Conservation (phyloP, 2,113 vertebrate genomes). For the Glaucomys volans region DNA sequence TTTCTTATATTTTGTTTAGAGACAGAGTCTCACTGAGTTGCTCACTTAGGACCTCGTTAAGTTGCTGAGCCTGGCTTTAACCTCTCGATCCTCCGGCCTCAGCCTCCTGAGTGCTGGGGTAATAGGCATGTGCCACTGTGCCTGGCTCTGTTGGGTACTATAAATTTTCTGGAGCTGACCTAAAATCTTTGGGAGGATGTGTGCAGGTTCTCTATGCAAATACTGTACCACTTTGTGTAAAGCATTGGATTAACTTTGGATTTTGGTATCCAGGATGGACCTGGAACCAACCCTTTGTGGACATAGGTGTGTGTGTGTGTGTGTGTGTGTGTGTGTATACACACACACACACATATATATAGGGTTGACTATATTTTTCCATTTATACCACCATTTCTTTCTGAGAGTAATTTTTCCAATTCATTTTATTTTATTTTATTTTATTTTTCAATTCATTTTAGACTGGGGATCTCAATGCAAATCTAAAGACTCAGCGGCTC, state of each 20-base stretch:
- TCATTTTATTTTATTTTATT: slow-evolving; percentile 71
- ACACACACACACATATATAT: too few species aligned
- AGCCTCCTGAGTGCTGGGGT: too few species aligned
- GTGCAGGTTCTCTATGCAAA: background rate
- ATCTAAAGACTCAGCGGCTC: background rate
- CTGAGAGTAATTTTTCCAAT: background rate
- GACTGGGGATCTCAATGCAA: slow-evolving; percentile 16
- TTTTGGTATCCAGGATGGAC: background rate
- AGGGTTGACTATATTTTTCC: background rate
- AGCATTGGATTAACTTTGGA: background rate
- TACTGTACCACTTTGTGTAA: background rate
- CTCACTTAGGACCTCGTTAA: too few species aligned
- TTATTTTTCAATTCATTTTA: slow-evolving; percentile 50
- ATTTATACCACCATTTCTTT: background rate
- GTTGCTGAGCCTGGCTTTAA: too few species aligned
- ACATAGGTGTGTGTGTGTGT: too few species aligned
- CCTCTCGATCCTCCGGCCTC: too few species aligned
- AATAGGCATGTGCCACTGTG: too few species aligned
- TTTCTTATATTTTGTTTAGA: too few species aligned
- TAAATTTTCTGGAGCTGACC: background rate
- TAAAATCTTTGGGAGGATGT: background rate
- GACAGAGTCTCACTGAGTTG: too few species aligned
- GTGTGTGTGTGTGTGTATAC: too few species aligned
- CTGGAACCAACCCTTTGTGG: background rate
- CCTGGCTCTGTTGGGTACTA: too few species aligned